Percentiles rank a stretch among this genome's conserved stretches.
phyloP scores from a whole-genome alignment of 2,113 vertebrate species.

The Rallus limicola region DNA sequence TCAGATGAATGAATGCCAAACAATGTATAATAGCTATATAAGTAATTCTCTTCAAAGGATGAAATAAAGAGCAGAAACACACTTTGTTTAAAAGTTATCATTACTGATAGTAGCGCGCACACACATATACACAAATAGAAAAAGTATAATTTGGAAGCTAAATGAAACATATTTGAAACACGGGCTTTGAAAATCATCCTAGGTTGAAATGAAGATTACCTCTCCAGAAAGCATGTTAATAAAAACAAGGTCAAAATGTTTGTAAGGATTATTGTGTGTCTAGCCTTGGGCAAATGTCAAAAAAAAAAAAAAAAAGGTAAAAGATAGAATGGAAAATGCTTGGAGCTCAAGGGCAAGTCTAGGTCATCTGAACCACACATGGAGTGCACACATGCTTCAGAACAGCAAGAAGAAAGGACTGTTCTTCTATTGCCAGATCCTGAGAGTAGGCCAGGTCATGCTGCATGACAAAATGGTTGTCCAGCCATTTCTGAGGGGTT shows the following conservation, averaged over 20 bases:
- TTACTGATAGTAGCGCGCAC: background rate
- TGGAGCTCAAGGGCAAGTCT: background rate
- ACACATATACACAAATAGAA: background rate
- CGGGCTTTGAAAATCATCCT: background rate
- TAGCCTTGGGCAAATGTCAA: background rate
- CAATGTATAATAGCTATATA: constrained; percentile 25
- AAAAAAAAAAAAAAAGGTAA: background rate
- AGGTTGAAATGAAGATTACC: background rate
- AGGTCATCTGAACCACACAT: background rate
- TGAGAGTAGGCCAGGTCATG: background rate
- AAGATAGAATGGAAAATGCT: background rate
- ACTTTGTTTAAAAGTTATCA: constrained; percentile 30
- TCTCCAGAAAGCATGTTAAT: background rate
- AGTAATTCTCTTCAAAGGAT: constrained; percentile 37
- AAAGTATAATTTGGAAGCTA: background rate
- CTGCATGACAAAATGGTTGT: background rate
- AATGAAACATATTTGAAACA: background rate
- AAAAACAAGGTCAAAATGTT: background rate
- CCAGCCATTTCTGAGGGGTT: background rate
- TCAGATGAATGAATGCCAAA: constrained; percentile 45
- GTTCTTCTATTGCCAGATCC: background rate
- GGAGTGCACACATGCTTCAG: background rate
- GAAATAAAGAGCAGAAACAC: constrained; percentile 17
- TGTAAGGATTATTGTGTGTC: background rate
- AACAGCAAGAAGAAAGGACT: background rate